Base-by-base conservation (phyloP, 2,797 vertebrate species). In the Ceyx erithaca region DNA sequence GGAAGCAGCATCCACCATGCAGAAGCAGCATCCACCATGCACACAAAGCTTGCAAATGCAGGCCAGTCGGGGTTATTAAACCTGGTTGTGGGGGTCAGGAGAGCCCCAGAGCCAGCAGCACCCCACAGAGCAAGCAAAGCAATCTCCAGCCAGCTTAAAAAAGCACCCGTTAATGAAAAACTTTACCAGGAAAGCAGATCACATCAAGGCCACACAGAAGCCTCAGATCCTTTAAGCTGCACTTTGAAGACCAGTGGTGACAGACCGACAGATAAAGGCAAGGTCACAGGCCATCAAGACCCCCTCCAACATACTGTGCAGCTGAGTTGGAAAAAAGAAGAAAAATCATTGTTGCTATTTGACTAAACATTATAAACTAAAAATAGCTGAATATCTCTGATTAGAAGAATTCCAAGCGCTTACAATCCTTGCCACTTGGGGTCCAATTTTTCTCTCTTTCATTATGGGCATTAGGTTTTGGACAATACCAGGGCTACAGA, bases 331-430 rank as follows among this genome's bases (percentile, higher is more conserved):
- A 84, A 91, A 94, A 91, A 89, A 95, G 95, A 94, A 95, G 85
- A 96, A 94, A 97, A 95, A 97, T 97, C 97, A 98, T 98, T 98
- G 97, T 80, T 96, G 97, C 97, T 98, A 98, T 98, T 98, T 98
- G 98, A 97, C 98, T 98, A 98, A 93, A 96, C 98, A 98, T 82
- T 94, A 98, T 98, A 98, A 98, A 97, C 97, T 93, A 95, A 88
- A 93, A 89, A 90, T 89, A 93, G 92, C 92, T 92, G 97, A 97
- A 97, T 96, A 96, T 96, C 93, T 96, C 96, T 98, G 97, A 98
- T 98, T 98, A 98, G 96, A 98, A 97, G 93, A 89, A 96, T 95
- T 96, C 95, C 94, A 82, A 61, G 51, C 89, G 91, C 86, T 97
- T 97, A 92, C 93, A 95, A 87, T 96, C 82, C 93, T 90, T 96